Evolutionary conservation across 2,888 invertebrate species (phyloP).

Genomic region (Lycophotia porphyrea): DNA sequence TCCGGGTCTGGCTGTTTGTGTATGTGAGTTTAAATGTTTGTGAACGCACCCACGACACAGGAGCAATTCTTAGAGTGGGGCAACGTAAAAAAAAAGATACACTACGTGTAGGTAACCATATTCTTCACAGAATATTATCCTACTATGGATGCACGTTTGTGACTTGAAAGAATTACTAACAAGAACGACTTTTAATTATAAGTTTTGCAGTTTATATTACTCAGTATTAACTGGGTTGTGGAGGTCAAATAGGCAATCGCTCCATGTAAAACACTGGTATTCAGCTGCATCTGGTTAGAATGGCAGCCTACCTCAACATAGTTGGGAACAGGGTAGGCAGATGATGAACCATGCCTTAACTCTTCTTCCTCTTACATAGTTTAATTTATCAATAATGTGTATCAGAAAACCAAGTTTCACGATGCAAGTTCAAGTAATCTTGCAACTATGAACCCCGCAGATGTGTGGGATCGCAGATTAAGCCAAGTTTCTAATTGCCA

Average conservation of each 20-base stretch:
- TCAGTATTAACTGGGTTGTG: neutral
- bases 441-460: conserved; percentile 30
- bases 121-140: neutral
- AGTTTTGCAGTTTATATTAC: neutral
- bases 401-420: neutral
- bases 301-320: neutral
- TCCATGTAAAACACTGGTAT: neutral
- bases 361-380: neutral
- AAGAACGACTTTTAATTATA: no score
- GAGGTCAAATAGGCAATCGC: neutral
- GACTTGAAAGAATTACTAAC: no score
- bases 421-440: conserved; percentile 30
- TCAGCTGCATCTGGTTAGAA: neutral
- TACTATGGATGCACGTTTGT: no score
- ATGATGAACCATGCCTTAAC: neutral
- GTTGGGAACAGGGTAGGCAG: no score
- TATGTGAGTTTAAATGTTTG: no score
- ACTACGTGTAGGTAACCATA: neutral
- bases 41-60: no score
- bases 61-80: no score
- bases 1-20: no score
- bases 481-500: conserved; percentile 63
- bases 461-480: conserved; percentile 54
- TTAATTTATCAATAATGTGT: neutral
- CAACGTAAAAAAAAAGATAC: no score